Base-by-base conservation (phyloP, 2,888 invertebrate species). In the Octonoba sinensis region DNA sequence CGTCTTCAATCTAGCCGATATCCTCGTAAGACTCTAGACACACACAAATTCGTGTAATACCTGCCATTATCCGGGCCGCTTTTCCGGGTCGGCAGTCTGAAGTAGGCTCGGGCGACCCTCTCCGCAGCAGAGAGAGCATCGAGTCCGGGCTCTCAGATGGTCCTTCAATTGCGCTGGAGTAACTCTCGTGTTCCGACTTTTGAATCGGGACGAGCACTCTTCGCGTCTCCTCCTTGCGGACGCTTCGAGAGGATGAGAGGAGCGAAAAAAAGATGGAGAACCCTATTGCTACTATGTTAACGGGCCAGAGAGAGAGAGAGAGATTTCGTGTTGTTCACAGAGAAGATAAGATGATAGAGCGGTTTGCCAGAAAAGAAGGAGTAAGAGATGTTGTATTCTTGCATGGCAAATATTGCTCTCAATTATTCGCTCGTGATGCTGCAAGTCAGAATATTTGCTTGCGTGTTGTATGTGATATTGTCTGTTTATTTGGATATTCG, bases 141-240 rank as follows among this genome's bases (percentile, higher is more conserved):
- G 67, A 67, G 70, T 69, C 76, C 56, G 69, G 60, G 46, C 62
- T 62, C 79, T 67, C 67, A n/a, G 59, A 64, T 49, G 59, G 51
- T 66, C 78, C 78, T 79, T 72, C 78, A 79, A 67, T 72, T 62
- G 69, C 64, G 73, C 73, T 81, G 73, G 74, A 81, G 79, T 81
- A 81, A 81, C 79, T 74, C 78, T 79, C 67, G 62, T 65, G 64
- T 73, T 73, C 62, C 73, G 73, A 81, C 79, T 81, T 81, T 81
- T 74, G 79, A 79, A 65, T 66, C 78, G 57, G 78, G 66, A 72
- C 51, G 71, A 72, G 79, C 20, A 36, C 36, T 11, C 36, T 36
- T 36, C 36, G 69, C 44, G 44, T 16, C 62, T 60, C 51, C 79
- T 79, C 54, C 60, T 69, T 73, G 54, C 36, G 56, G 67, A 69